These are phyloP conservation scores for Pherbina coryleti DNA, from an alignment of 2,888 invertebrate genomes.

Conservation along the genomic window DNA sequence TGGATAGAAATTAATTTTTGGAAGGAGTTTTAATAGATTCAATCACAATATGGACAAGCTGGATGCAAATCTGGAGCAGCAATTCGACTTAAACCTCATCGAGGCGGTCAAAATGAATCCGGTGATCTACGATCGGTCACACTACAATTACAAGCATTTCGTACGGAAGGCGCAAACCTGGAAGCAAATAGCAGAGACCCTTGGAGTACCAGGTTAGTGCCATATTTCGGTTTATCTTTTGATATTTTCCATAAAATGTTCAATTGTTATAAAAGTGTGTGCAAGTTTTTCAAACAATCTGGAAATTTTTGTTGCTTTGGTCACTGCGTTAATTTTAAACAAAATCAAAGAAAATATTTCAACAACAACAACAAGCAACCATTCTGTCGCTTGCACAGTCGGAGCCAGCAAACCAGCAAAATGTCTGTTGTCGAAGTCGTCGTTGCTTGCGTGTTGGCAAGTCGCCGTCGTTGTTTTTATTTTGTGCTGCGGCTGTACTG, in stretches of 20 bases:
- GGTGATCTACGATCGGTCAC: conserved; percentile 65
- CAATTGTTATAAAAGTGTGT: background rate
- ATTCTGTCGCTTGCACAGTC: conserved; percentile 16
- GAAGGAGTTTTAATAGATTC: background rate
- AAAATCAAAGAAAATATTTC: conserved; percentile 12
- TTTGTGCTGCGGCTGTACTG: conserved; percentile 31
- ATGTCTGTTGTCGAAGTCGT: conserved; percentile 36
- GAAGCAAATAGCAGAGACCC: conserved; percentile 65
- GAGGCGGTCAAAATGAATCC: conserved; percentile 66
- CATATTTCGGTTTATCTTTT: background rate
- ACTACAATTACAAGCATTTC: conserved; percentile 65
- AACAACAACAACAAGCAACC: conserved; percentile 16
- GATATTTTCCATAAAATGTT: background rate
- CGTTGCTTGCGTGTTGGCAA: conserved; percentile 26
- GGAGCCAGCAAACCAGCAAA: conserved; percentile 21
- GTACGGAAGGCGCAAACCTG: conserved; percentile 65
- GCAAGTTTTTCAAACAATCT: background rate
- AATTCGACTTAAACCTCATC: conserved; percentile 65
- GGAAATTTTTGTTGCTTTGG: no score
- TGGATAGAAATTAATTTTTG: conserved; percentile 18
- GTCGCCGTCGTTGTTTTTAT: conserved; percentile 26
- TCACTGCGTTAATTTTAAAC: conserved; percentile 28
- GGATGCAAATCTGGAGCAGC: conserved; percentile 65
- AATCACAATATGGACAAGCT: conserved; percentile 50
- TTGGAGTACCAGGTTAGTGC: conserved; percentile 64